phyloP scores from a whole-genome alignment of 2,113 vertebrate species.

The Noctilio leporinus region DNA sequence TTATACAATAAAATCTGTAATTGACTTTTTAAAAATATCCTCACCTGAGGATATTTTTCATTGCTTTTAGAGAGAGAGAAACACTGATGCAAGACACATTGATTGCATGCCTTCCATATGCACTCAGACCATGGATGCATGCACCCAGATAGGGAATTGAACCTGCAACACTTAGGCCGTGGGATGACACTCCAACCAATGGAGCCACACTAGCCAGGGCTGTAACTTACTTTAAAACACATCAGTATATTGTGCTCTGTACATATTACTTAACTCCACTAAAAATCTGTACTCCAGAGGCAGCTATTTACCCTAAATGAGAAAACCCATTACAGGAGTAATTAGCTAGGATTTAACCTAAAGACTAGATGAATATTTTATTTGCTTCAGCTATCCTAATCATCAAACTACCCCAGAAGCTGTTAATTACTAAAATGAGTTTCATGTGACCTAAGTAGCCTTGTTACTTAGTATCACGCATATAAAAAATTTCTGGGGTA shows the following conservation, averaged over 20 bases:
- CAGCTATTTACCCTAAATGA: neutral
- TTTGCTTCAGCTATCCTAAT: neutral
- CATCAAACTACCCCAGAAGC: neutral
- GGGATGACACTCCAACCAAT: too few relatives aligned
- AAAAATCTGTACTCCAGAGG: neutral
- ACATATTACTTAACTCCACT: neutral
- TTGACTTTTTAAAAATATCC: neutral
- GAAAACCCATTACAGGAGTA: neutral
- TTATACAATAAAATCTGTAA: neutral
- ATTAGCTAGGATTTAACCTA: neutral
- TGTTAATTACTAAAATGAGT: neutral
- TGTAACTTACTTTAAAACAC: neutral
- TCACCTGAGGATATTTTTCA: too few relatives aligned
- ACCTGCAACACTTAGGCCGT: too few relatives aligned
- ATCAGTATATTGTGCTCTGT: neutral
- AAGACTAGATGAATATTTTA: slow-evolving; percentile 18
- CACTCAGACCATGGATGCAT: too few relatives aligned
- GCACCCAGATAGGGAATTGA: too few relatives aligned
- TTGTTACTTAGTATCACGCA: neutral
- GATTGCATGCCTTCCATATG: too few relatives aligned
- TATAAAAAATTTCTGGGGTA: neutral
- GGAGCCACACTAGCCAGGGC: neutral
- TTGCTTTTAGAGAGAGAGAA: too few relatives aligned
- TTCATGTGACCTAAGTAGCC: neutral
- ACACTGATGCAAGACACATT: too few relatives aligned